A percentile compares a stretch with the other conserved stretches of the same genome.
Conservation (phyloP, 2,888 invertebrate genomes). For the Philereme vetulata region DNA sequence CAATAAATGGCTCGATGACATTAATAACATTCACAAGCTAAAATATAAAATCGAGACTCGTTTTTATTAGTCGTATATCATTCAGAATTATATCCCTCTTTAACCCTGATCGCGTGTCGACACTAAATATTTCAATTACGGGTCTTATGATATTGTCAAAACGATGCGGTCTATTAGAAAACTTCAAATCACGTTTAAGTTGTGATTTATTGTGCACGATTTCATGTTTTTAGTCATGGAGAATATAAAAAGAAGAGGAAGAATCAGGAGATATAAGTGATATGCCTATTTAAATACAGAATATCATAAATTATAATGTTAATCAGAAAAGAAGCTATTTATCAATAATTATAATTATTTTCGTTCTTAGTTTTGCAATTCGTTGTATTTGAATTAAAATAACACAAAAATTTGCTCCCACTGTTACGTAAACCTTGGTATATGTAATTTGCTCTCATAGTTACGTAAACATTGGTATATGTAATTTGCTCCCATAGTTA, state of each 20-base stretch:
- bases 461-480: no score
- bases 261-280: no score
- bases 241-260: no score
- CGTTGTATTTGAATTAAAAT: no score
- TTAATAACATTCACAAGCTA: slow-evolving; percentile 39
- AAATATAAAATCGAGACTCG: slow-evolving; percentile 38
- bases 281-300: no score
- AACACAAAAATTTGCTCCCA: no score
- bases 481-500: no score
- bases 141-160: slow-evolving; percentile 62
- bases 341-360: background rate
- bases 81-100: slow-evolving; percentile 49
- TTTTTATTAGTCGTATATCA: slow-evolving; percentile 51
- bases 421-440: no score
- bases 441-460: no score
- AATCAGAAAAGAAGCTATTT: background rate
- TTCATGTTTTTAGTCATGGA: slow-evolving; percentile 32
- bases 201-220: slow-evolving; percentile 41
- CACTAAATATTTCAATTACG: slow-evolving; percentile 74
- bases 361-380: background rate
- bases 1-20: slow-evolving; percentile 36
- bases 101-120: slow-evolving; percentile 63
- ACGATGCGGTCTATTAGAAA: slow-evolving; percentile 50
- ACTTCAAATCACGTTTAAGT: slow-evolving; percentile 50
- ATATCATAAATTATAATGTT: no score